Base-by-base conservation (phyloP, 2,888 invertebrate species). In the Corbicula japonica region DNA sequence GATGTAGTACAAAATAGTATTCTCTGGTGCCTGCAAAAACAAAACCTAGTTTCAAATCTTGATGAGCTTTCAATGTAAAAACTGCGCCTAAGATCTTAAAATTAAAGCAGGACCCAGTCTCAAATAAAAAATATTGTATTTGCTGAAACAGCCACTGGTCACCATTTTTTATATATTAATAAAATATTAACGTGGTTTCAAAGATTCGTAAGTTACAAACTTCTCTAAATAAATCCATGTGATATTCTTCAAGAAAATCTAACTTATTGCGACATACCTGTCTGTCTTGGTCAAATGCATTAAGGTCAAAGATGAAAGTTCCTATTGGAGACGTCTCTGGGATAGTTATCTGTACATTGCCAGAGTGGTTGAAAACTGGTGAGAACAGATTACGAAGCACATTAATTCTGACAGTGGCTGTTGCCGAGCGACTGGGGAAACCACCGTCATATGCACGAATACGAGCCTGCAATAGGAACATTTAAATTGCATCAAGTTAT, bases 301-400 rank as follows among this genome's bases (percentile, higher is more conserved):
- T 70, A 1, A 90, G 73, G 38, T 86, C 83, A 21, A 69, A 78
- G 48, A 92, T 87, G 56, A 78, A 56, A 8, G 87, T 83, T 6
- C 90, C 90, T 12, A 89, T 80, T 8, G 88, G 84, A 6, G 77
- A 71, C 5, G 85, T 91, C 75, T 91, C 91, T 1, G 81, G 78
- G 52, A 92, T 89, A 30, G 80, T 77, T 26, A 87, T 75, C n/a
- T 82, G 81, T 30, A 91, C 68, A 71, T 96, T 95, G 0, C 98
- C 98, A 0, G 96, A 95, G 88, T 95, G 96, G 3, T 80, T 85
- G 77, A 85, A 90, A 2, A 58, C 32, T 0, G 90, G 90, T 1
- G 84, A 28, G 69, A 83, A 85, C 41, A 84, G 58, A 61, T 90
- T 90, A 23, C 89, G 76, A 2, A 83, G 72, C 8, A 91, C 87